These are phyloP conservation scores for Listronotus oregonensis DNA, from an alignment of 1,140 invertebrate species.

Conservation along the genomic window DNA sequence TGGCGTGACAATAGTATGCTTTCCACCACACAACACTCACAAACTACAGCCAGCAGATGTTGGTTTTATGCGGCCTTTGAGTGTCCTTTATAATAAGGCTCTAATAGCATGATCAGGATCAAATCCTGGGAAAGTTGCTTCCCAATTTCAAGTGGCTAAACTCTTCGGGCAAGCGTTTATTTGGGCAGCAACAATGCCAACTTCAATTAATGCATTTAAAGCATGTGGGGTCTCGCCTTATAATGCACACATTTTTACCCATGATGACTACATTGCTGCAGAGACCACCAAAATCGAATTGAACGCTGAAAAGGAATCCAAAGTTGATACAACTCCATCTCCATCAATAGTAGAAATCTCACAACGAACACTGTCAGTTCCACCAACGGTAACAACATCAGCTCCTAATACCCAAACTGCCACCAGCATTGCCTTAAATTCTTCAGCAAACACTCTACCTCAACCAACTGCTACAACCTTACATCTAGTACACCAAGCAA, in stretches of 20 bases:
- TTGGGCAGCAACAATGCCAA: constrained; percentile 2
- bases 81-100: constrained; percentile 34
- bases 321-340: constrained; percentile 40
- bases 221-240: constrained; percentile 41
- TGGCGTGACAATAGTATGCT: constrained; percentile 51
- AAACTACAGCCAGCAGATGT: constrained; percentile 53
- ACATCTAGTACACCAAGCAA: too few relatives aligned
- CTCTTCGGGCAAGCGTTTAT: constrained; percentile 18
- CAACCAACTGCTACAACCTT: neutral
- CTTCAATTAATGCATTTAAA: constrained; percentile 26
- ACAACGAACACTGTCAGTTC: constrained; percentile 17
- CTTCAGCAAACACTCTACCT: constrained; percentile 1
- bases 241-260: constrained; percentile 41
- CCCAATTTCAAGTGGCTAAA: too few relatives aligned
- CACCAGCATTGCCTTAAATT: constrained; percentile 7
- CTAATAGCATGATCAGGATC: too few relatives aligned
- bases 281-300: constrained; percentile 20
- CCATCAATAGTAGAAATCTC: constrained; percentile 27
- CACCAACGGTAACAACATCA: neutral
- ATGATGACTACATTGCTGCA: constrained; percentile 34
- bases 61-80: constrained; percentile 54
- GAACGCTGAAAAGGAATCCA: neutral
- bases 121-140: too few relatives aligned
- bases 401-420: neutral
- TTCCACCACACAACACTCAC: constrained; percentile 54